Percentiles rank a stretch among this genome's conserved stretches.
Conservation (phyloP, 1,140 invertebrate genomes). For the Drosophila bocqueti region DNA sequence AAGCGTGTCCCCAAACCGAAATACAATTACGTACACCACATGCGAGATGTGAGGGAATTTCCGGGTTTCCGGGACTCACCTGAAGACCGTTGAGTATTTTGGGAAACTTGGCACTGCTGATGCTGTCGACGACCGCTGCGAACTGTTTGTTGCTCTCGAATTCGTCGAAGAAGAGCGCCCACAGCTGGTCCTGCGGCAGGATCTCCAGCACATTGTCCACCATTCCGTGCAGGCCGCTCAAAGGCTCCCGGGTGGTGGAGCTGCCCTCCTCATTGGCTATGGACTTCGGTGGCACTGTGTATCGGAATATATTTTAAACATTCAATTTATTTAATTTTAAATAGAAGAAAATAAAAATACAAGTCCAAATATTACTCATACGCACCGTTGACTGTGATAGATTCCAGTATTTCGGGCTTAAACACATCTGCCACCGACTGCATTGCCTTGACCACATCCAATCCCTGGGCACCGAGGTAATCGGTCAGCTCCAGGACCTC, state of each 20-base stretch:
- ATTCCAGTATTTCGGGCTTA: conserved; percentile 3
- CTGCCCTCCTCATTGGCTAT: conserved; percentile 24
- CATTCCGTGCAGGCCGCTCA: conserved; percentile 72
- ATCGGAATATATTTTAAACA: not conserved
- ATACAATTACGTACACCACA: conserved; percentile 43
- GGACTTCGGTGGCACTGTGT: not conserved
- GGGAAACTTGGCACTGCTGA: conserved; percentile 68
- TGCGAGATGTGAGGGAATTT: conserved; percentile 1
- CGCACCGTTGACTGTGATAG: conserved; percentile 45
- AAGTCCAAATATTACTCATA: conserved; percentile 22
- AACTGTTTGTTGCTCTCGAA: conserved; percentile 76
- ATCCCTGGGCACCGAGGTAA: conserved; percentile 68
- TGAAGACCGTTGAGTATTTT: conserved; percentile 69
- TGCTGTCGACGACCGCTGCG: conserved; percentile 65
- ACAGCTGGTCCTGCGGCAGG: conserved; percentile 76
- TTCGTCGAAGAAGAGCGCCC: conserved; percentile 77
- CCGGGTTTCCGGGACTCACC: conserved; percentile 56
- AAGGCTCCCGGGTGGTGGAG: conserved; percentile 28
- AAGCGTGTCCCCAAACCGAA: conserved; percentile 46
- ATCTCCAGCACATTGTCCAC: conserved; percentile 72
- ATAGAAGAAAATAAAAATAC: not conserved
- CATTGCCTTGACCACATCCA: conserved; percentile 65
- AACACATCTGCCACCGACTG: conserved; percentile 24
- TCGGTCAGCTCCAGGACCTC: conserved; percentile 67
- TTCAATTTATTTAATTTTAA: too few relatives aligned